phyloP scores from a whole-genome alignment of 2,888 invertebrate species.

The Hedya salicella region DNA sequence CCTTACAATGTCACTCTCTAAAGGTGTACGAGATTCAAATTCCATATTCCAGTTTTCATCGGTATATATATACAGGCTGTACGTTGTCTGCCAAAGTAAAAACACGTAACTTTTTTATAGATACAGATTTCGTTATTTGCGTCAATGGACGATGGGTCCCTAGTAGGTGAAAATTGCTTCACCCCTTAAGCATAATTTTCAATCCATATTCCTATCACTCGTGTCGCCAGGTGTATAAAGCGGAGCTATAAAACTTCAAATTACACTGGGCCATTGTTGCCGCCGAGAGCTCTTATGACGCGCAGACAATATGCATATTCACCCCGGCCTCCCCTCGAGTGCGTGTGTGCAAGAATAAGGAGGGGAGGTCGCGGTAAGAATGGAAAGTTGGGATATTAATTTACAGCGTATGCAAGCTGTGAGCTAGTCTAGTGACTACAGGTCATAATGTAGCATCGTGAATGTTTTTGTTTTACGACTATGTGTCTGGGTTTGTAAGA shows the following conservation, averaged over 20 bases:
- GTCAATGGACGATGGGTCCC: too few relatives aligned
- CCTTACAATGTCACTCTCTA: too few relatives aligned
- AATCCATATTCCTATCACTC: constrained; percentile 19
- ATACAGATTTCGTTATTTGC: too few relatives aligned
- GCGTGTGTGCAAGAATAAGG: constrained; percentile 39
- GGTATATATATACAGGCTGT: too few relatives aligned
- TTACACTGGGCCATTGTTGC: constrained; percentile 67
- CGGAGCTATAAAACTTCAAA: constrained; percentile 41
- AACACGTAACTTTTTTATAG: too few relatives aligned
- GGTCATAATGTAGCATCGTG: background rate
- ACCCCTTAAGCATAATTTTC: constrained; percentile 8
- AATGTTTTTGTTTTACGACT: background rate
- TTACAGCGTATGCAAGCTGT: constrained; percentile 16
- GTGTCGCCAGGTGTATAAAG: constrained; percentile 41
- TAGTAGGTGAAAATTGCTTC: background rate
- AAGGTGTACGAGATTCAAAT: too few relatives aligned
- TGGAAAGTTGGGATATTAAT: constrained; percentile 33
- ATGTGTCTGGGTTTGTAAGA: background rate
- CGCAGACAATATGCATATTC: constrained; percentile 77
- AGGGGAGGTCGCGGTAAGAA: constrained; percentile 28
- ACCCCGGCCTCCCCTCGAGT: constrained; percentile 48
- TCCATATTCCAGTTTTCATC: too few relatives aligned
- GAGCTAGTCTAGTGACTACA: background rate
- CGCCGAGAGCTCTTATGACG: constrained; percentile 65
- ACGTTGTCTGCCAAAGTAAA: too few relatives aligned